Base-by-base conservation (phyloP, 1,140 invertebrate genomes). In the Drosophila ironensis region DNA sequence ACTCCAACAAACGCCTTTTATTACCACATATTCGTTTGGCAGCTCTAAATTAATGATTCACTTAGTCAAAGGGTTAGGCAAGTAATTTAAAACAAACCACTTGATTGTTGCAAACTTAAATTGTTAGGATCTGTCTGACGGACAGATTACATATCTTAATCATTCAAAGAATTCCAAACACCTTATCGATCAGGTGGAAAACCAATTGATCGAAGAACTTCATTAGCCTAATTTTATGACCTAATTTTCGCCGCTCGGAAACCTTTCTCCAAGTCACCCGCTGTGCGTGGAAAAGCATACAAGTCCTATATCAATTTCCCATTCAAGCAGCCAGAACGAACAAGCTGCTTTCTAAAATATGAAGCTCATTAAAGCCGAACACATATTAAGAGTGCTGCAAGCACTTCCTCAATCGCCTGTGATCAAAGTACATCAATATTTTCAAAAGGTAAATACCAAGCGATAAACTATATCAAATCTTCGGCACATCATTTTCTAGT, bases 401-500 rank as follows among this genome's bases (percentile, higher is more conserved):
- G 17, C n/a, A 16, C 48, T 60, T 42, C 25, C 56, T 57, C 56
- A 40, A 22, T 59, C n/a, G 28, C 24, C 22, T 3, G 8, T 9
- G 19, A 14, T 17, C 22, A n/a, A 57, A n/a, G n/a, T n/a, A n/a
- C n/a, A n/a, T n/a, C n/a, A n/a, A n/a, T 22, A 22, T 22, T 22
- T 3, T 22, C 20, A 2, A 3, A 22, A 22, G 20, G 20, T 22
- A 22, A n/a, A n/a, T n/a, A n/a, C n/a, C n/a, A n/a, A n/a, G n/a
- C n/a, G n/a, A n/a, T n/a, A n/a, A n/a, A n/a, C 40, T 46, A 54
- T 30, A 56, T 72, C 50, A 64, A 72, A 61, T 64, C 45, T 72
- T 72, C 66, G 72, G 56, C 70, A 72, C 68, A 64, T 66, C n/a
- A n/a, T 48, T 72, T 28, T 42, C 11, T 63, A 46, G 42, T 44